Conservation (phyloP, 2,888 invertebrate species). For the Drosophila anceps region DNA sequence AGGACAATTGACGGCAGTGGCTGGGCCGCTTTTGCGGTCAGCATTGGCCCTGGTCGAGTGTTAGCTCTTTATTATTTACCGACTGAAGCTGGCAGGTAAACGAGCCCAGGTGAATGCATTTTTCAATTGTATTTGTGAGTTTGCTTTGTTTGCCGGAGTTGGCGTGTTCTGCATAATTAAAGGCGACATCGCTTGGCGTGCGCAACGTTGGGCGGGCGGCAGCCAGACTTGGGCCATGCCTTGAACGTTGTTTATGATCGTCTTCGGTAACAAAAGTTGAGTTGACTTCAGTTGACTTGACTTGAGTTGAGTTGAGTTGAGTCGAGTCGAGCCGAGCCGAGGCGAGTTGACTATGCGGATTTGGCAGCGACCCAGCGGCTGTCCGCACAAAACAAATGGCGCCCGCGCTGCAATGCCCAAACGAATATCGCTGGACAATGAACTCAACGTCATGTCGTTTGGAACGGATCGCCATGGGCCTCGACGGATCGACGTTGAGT, state of each 20-base stretch:
- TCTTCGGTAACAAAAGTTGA: slow-evolving; percentile 25
- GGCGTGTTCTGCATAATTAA: slow-evolving; percentile 69
- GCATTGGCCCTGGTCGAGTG: slow-evolving; percentile 5
- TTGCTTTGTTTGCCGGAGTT: slow-evolving; percentile 28
- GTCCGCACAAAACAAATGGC: slow-evolving; percentile 41
- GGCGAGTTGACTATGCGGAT: slow-evolving; percentile 33
- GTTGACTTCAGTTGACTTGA: not conserved
- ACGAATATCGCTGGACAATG: slow-evolving; percentile 42
- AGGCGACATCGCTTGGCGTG: slow-evolving; percentile 30
- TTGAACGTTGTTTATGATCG: slow-evolving; percentile 45
- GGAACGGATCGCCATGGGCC: slow-evolving; percentile 32
- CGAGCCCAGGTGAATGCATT: slow-evolving; percentile 38
- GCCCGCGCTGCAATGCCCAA: slow-evolving; percentile 30
- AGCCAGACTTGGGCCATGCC: slow-evolving; percentile 21
- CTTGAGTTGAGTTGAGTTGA: not conserved
- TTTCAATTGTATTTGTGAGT: slow-evolving; percentile 21
- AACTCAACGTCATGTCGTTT: slow-evolving; percentile 44
- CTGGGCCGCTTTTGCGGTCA: slow-evolving; percentile 7
- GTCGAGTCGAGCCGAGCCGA: not conserved
- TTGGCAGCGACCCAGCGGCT: slow-evolving; percentile 46
- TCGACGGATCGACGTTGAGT: slow-evolving; percentile 28
- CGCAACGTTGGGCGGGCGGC: slow-evolving; percentile 8
- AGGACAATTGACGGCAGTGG: slow-evolving; percentile 32
- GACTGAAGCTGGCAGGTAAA: slow-evolving; percentile 21
- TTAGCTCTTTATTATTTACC: slow-evolving; percentile 44